Percentiles rank a stretch among this genome's conserved stretches.
phyloP scores from a whole-genome alignment of 2,113 vertebrate genomes.

The Ctenomys sociabilis region DNA sequence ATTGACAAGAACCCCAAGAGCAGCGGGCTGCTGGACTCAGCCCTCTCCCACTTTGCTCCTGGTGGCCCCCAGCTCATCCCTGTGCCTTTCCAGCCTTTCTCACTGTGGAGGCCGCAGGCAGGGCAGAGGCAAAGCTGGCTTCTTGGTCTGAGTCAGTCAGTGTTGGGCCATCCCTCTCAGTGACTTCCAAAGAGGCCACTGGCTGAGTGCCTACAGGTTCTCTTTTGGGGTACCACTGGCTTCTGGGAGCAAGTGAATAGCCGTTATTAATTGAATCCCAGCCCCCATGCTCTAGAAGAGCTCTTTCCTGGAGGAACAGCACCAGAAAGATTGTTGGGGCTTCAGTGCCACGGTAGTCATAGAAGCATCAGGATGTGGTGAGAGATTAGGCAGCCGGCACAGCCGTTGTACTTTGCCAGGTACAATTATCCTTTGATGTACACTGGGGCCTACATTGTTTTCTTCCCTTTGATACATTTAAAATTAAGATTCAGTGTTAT shows the following conservation, averaged over 20 bases:
- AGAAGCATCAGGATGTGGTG: slow-evolving; percentile 74
- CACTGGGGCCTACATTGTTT: slow-evolving; percentile 75
- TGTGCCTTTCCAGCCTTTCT: neutral
- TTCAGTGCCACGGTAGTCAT: slow-evolving; percentile 60
- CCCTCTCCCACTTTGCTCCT: slow-evolving; percentile 57
- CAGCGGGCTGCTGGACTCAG: slow-evolving; percentile 36
- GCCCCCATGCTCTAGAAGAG: neutral
- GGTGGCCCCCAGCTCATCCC: slow-evolving; percentile 45
- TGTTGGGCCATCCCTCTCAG: neutral
- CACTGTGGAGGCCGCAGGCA: neutral
- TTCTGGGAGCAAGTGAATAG: slow-evolving; percentile 51
- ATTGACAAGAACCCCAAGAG: slow-evolving; percentile 62
- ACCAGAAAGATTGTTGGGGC: slow-evolving; percentile 45
- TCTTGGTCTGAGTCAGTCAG: neutral
- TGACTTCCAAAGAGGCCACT: neutral
- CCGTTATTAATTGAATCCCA: slow-evolving; percentile 48
- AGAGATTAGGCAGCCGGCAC: slow-evolving; percentile 62
- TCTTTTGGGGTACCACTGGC: neutral
- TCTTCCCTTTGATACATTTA: slow-evolving; percentile 80
- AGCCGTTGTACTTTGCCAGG: slow-evolving; percentile 67
- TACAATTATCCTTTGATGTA: slow-evolving; percentile 78
- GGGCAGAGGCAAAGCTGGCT: neutral
- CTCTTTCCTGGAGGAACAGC: neutral
- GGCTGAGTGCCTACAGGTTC: neutral
- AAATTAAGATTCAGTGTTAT: slow-evolving; percentile 79